Base-by-base conservation (phyloP, 2,888 invertebrate genomes). In the Drosophila fulvimacula region DNA sequence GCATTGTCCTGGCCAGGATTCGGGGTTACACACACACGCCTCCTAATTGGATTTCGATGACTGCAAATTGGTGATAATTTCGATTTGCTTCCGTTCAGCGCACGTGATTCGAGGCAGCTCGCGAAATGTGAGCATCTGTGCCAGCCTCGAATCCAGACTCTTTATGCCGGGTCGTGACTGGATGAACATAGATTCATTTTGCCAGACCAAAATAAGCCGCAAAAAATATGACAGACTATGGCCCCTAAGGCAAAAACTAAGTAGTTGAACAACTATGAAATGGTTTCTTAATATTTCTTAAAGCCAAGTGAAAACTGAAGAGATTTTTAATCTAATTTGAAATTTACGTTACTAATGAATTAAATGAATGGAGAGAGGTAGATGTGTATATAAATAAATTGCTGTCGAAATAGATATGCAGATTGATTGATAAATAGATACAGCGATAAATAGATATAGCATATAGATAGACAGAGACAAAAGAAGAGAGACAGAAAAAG, bases 61-160 rank as follows among this genome's bases (percentile, higher is more conserved):
- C 90, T 90, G 90, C 90, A 90, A 90, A 90, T 91, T 90, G 90
- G 89, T 89, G 90, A 90, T 90, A 90, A 90, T 90, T 91, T 90
- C 83, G 81, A 86, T 89, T 89, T 76, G 83, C 75, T 79, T 81
- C 82, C 79, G 78, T 73, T 69, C 78, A 60, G 60, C 56, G 74
- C 64, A 87, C 88, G 88, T 87, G 89, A 82, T 83, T 78, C 82
- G 69, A 66, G 17, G 69, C 69, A 68, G 61, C 34, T 56, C 74
- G 85, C 76, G 70, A 82, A 88, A 88, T 88, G 64, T 66, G 65
- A 82, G 67, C 88, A 88, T 71, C 84, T 87, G 88, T 69, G 75
- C 61, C 74, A 61, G 53, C 52, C 55, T 39, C 24, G 21, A n/a
- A 55, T 51, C 61, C 59, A 44, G 56, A 69, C 79, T 70, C 76